Conservation (phyloP, 1,140 invertebrate genomes). For the Meteorus sp. region DNA sequence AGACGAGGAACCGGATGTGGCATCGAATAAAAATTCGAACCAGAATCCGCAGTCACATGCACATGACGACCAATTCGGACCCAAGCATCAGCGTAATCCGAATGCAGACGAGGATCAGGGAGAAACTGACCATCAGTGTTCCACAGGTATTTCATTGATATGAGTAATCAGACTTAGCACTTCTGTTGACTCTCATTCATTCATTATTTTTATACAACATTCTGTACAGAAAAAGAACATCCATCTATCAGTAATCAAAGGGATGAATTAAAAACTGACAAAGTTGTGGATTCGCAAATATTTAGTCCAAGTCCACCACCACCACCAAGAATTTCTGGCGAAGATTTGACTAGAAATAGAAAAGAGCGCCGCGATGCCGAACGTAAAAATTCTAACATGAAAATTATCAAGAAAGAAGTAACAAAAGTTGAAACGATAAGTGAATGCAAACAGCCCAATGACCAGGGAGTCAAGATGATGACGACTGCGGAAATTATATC, state of each 20-base stretch:
- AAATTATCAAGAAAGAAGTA: constrained; percentile 32
- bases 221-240: too few species aligned
- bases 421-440: constrained; percentile 5
- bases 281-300: constrained; percentile 37
- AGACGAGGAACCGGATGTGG: constrained; percentile 37
- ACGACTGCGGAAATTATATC: constrained; percentile 19
- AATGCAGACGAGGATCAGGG: background rate
- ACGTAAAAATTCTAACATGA: background rate
- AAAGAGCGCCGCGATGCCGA: constrained; percentile 29
- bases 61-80: background rate
- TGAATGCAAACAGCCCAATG: too few species aligned
- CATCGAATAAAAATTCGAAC: background rate
- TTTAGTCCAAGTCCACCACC: constrained; percentile 51
- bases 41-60: background rate
- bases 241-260: too few species aligned
- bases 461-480: too few species aligned
- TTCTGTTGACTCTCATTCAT: too few species aligned
- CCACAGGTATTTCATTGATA: too few species aligned
- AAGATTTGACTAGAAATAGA: constrained; percentile 47
- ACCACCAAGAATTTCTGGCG: constrained; percentile 48
- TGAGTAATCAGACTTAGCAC: too few species aligned
- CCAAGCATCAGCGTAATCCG: background rate
- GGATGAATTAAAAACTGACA: constrained; percentile 9
- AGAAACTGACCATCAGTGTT: background rate
- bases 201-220: too few species aligned